Evolutionary conservation across 2,797 vertebrate genomes (phyloP).

Genomic region (Thripadectes ignobilis): DNA sequence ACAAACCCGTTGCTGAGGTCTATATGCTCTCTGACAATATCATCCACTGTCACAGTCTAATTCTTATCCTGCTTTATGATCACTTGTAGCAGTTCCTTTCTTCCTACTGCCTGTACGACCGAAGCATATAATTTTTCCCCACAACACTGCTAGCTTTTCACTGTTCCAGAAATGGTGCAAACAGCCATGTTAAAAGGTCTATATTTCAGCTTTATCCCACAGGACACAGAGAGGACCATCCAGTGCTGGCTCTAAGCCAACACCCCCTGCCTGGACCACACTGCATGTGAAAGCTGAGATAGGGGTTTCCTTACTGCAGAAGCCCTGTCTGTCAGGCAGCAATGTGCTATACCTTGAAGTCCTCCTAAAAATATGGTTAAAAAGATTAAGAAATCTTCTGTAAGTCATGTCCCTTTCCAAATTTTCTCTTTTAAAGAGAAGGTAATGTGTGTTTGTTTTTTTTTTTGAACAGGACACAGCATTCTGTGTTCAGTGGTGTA

Average conservation of each 20-base stretch:
- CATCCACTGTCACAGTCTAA: neutral
- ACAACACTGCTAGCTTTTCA: neutral
- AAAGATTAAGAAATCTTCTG: neutral
- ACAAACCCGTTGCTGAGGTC: neutral
- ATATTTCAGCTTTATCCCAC: accelerated
- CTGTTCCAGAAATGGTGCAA: accelerated
- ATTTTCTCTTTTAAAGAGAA: neutral
- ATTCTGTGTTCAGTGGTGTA: neutral
- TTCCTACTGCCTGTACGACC: neutral
- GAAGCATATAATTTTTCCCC: neutral
- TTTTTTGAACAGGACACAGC: neutral
- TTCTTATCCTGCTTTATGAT: neutral
- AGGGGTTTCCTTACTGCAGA: neutral
- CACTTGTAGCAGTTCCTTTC: neutral
- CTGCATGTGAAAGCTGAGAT: accelerated
- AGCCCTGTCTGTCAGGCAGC: neutral
- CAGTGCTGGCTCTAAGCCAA: accelerated
- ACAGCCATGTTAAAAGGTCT: accelerated
- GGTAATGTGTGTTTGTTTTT: neutral
- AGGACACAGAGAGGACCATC: neutral
- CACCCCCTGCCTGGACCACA: accelerated
- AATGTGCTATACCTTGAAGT: neutral
- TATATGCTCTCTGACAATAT: accelerated
- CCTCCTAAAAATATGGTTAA: neutral
- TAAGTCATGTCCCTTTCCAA: neutral